phyloP scores from a whole-genome alignment of 2,888 invertebrate genomes.

The Acrobeloides nanus region DNA sequence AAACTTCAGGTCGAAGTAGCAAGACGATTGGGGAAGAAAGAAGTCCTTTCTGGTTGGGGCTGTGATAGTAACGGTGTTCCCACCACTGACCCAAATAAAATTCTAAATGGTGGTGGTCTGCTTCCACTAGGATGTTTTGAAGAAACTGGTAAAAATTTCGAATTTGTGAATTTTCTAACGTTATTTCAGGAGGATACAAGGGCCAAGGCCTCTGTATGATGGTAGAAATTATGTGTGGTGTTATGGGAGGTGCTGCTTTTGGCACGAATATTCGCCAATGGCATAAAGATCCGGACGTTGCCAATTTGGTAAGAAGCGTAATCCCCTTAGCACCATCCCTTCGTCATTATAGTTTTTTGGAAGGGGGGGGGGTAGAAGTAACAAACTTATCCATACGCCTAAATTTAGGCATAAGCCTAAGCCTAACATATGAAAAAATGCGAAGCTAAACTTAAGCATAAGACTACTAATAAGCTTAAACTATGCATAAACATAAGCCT shows the following conservation, averaged over 20 bases:
- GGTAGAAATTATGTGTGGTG: slow-evolving; percentile 76
- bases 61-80: slow-evolving; percentile 63
- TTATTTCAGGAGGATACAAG: slow-evolving; percentile 72
- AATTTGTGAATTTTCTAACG: no score
- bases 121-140: slow-evolving; percentile 58
- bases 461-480: no score
- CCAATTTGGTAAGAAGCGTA: slow-evolving; percentile 58
- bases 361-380: no score
- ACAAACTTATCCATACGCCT: no score
- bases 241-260: slow-evolving; percentile 65
- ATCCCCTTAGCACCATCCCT: no score
- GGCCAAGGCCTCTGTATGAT: slow-evolving; percentile 76
- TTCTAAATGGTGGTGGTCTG: slow-evolving; percentile 54
- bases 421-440: no score
- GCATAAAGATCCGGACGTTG: slow-evolving; percentile 64
- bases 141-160: slow-evolving; percentile 51
- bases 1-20: slow-evolving; percentile 70
- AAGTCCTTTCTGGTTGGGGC: slow-evolving; percentile 78
- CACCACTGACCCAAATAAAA: slow-evolving; percentile 53
- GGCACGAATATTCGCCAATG: slow-evolving; percentile 74
- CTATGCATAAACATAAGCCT: no score
- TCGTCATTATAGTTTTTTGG: no score
- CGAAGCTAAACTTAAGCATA: no score
- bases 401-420: no score
- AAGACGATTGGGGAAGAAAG: slow-evolving; percentile 65